Evolutionary conservation across 2,113 vertebrate species (phyloP).

Genomic region (Brachirus orientalis): DNA sequence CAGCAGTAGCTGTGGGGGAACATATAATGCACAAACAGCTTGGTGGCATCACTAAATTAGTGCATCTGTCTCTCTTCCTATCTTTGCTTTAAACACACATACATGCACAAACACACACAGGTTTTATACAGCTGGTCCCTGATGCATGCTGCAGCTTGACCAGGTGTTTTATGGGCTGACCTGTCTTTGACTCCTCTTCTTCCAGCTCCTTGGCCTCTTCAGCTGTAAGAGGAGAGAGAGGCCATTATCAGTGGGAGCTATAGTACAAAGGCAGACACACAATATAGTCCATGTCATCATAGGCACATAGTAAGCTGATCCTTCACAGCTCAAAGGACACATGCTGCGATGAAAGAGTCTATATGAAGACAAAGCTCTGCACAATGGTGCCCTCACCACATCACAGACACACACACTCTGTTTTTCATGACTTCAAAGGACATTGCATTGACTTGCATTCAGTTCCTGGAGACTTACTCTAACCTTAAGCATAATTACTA

Average conservation of each 20-base stretch:
- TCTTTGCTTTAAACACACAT: constrained; percentile 30
- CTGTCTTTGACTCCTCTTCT: constrained; percentile 89
- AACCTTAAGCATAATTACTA: too few relatives aligned
- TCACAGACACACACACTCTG: constrained; percentile 16
- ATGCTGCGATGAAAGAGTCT: constrained; percentile 57
- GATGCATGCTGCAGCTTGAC: constrained; percentile 26
- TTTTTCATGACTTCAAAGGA: too few relatives aligned
- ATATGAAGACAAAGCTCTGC: constrained; percentile 34
- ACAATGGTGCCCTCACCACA: constrained; percentile 32
- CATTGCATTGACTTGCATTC: too few relatives aligned
- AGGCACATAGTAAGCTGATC: constrained; percentile 63
- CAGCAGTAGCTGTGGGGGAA: constrained; percentile 54
- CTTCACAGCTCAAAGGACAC: constrained; percentile 69
- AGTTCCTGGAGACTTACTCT: too few relatives aligned
- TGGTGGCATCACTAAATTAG: constrained; percentile 66
- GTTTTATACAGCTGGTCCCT: constrained; percentile 18
- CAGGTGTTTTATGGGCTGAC: constrained; percentile 77
- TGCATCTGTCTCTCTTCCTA: constrained; percentile 23
- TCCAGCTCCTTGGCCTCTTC: constrained; percentile 88
- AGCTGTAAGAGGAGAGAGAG: constrained; percentile 77
- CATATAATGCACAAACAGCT: constrained; percentile 67
- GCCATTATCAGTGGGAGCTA: constrained; percentile 56
- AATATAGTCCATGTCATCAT: constrained; percentile 60
- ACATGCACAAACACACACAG: constrained; percentile 32
- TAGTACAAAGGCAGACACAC: constrained; percentile 42